Conservation (phyloP, 2,797 vertebrate species). For the Parotocinclus haroldoi region DNA sequence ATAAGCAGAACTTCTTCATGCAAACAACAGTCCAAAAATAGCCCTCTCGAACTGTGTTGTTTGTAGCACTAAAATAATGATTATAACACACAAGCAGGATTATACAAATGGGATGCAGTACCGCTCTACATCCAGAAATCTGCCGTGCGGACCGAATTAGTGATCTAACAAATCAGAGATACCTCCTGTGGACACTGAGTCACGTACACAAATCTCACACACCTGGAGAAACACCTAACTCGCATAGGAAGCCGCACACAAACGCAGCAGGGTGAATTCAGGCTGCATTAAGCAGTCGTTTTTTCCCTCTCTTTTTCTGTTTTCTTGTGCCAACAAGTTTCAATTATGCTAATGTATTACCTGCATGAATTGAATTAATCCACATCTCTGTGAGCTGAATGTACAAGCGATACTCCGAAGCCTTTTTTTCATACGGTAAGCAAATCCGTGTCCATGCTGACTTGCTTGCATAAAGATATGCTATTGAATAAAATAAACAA, state of each 20-base stretch:
- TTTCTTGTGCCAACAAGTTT: conserved; percentile 42
- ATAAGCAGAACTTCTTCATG: conserved; percentile 70
- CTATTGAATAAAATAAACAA: conserved; percentile 15
- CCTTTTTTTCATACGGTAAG: conserved; percentile 22
- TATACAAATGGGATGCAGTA: conserved; percentile 53
- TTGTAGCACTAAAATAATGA: conserved; percentile 67
- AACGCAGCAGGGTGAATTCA: conserved; percentile 25
- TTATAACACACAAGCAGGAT: conserved; percentile 55
- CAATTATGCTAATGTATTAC: conserved; percentile 46
- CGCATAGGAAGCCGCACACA: conserved; percentile 7
- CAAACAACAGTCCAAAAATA: conserved; percentile 76
- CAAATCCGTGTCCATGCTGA: conserved; percentile 19
- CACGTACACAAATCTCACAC: conserved; percentile 15
- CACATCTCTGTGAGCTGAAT: conserved; percentile 36
- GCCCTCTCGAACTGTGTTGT: conserved; percentile 61
- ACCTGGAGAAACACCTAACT: conserved; percentile 25
- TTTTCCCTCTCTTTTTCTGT: conserved; percentile 12
- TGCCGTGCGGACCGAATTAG: conserved; percentile 59
- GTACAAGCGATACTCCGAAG: conserved; percentile 40
- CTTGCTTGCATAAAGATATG: conserved; percentile 34
- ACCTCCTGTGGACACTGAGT: conserved; percentile 54
- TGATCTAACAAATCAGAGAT: conserved; percentile 65
- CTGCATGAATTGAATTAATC: conserved; percentile 38
- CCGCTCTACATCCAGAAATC: conserved; percentile 57
- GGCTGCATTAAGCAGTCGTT: conserved; percentile 9